These are phyloP conservation scores for Octomys mimax DNA, from an alignment of 2,797 vertebrate genomes.

Conservation along the genomic window DNA sequence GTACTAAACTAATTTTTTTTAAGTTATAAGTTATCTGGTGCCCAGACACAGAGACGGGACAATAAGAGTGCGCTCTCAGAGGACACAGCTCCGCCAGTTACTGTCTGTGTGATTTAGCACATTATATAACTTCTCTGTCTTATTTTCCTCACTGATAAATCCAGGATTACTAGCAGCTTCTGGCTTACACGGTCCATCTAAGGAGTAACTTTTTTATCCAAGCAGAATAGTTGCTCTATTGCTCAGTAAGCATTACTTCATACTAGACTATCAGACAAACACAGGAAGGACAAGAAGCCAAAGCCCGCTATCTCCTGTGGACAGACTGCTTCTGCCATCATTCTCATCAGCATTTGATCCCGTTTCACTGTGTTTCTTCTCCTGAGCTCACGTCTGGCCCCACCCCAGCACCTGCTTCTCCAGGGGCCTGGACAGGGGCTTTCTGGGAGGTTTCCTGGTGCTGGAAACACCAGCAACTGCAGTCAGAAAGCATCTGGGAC, in stretches of 20 bases:
- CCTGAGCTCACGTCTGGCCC: background rate
- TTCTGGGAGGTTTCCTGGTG: background rate
- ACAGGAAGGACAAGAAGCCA: background rate
- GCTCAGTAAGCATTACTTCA: background rate
- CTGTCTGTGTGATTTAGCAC: background rate
- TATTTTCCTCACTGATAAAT: constrained; percentile 29
- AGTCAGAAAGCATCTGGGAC: constrained; percentile 18
- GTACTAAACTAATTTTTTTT: background rate
- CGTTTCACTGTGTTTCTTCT: background rate
- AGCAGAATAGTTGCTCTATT: background rate
- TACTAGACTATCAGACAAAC: background rate
- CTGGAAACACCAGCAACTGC: background rate
- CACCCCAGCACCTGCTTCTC: background rate
- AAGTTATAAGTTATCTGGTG: background rate
- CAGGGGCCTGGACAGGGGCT: background rate
- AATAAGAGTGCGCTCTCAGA: background rate
- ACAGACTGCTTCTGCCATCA: background rate
- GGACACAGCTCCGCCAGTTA: background rate
- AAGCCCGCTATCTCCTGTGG: background rate
- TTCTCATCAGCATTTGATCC: background rate
- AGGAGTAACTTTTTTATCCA: constrained; percentile 18
- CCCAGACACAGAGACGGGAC: background rate
- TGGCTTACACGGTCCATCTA: background rate
- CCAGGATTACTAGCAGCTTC: background rate
- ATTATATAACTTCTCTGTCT: background rate